phyloP scores from a whole-genome alignment of 2,888 invertebrate genomes.

The Labia minor region DNA sequence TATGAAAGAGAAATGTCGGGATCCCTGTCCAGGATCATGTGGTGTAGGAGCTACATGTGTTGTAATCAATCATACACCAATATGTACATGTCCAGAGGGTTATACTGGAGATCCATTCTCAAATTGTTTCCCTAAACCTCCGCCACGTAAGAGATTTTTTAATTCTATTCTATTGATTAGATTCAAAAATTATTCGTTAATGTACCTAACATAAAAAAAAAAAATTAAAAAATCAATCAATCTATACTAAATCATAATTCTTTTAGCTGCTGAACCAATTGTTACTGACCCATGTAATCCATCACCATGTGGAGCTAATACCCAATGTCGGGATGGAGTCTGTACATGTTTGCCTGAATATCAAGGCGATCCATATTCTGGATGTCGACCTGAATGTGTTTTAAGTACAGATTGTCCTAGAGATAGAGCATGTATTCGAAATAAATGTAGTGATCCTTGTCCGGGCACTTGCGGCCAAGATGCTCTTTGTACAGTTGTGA shows the following conservation, averaged over 20 bases:
- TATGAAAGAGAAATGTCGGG: slow-evolving; percentile 44
- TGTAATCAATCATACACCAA: slow-evolving; percentile 40
- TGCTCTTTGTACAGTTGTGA: slow-evolving; percentile 59
- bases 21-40: slow-evolving; percentile 47
- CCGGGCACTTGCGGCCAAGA: slow-evolving; percentile 57
- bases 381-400: slow-evolving; percentile 60
- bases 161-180: no score
- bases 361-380: slow-evolving; percentile 58
- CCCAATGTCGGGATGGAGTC: slow-evolving; percentile 41
- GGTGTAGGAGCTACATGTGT: slow-evolving; percentile 44
- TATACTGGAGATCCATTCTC: slow-evolving; percentile 39
- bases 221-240: neutral
- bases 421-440: slow-evolving; percentile 52
- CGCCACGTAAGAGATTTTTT: slow-evolving; percentile 22
- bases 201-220: slow-evolving; percentile 29
- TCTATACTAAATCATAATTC: neutral
- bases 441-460: slow-evolving; percentile 61
- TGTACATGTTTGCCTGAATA: slow-evolving; percentile 61
- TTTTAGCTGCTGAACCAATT: slow-evolving; percentile 23
- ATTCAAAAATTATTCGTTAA: slow-evolving; percentile 15
- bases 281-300: slow-evolving; percentile 29
- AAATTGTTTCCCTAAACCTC: slow-evolving; percentile 30
- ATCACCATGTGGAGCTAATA: slow-evolving; percentile 33
- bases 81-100: slow-evolving; percentile 35
- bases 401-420: slow-evolving; percentile 53